These are phyloP conservation scores for Aphelenchoides fujianensis DNA, from an alignment of 1,140 invertebrate genomes.

Conservation along the genomic window DNA sequence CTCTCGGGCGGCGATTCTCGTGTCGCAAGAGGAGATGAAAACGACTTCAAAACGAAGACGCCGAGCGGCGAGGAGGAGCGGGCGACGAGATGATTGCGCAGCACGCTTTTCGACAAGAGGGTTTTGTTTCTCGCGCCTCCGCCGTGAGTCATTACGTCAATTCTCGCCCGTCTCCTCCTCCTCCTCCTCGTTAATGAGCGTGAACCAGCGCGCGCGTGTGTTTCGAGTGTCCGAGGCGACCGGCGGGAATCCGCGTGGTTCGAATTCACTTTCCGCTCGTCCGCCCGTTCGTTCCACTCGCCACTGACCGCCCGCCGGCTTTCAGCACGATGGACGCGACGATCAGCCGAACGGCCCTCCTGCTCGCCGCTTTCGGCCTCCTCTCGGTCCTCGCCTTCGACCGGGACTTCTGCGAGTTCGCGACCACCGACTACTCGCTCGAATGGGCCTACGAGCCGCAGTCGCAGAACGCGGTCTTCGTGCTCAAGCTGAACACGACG, in stretches of 20 bases:
- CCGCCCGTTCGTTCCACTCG: too few relatives aligned
- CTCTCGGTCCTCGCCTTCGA: slow-evolving; percentile 12
- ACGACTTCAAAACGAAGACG: too few relatives aligned
- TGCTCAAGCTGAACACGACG: slow-evolving; percentile 37
- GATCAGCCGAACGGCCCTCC: not conserved
- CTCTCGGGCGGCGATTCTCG: too few relatives aligned
- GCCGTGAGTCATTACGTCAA: not conserved
- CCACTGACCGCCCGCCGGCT: not conserved
- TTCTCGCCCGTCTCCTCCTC: too few relatives aligned
- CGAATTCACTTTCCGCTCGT: not conserved
- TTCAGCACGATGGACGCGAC: not conserved
- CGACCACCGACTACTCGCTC: slow-evolving; percentile 29
- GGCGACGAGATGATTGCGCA: too few relatives aligned
- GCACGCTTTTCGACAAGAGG: too few relatives aligned
- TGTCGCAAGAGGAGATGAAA: too few relatives aligned
- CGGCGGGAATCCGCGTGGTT: not conserved
- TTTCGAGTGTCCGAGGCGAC: not conserved
- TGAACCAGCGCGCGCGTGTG: not conserved
- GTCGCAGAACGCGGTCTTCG: slow-evolving; percentile 44
- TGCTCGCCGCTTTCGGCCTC: not conserved
- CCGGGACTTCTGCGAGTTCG: slow-evolving; percentile 32
- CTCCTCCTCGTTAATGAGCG: not conserved
- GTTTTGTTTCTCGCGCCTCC: too few relatives aligned
- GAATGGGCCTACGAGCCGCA: slow-evolving; percentile 49
- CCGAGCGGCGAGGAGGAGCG: too few relatives aligned